Conservation (phyloP, 2,797 vertebrate genomes). For the Poeciliopsis turneri region DNA sequence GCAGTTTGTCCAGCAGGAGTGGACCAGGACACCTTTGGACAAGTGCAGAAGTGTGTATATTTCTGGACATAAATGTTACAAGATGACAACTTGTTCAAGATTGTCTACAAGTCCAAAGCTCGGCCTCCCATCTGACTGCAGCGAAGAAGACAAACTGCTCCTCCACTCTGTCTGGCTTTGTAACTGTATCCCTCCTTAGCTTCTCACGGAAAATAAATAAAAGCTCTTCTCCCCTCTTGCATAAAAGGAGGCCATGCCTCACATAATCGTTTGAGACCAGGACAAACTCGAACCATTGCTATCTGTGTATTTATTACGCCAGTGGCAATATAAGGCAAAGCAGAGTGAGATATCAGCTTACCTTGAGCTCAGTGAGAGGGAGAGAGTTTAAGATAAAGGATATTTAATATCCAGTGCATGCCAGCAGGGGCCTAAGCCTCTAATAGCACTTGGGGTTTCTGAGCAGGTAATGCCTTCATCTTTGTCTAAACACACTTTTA, state of each 20-base stretch:
- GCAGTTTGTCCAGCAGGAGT: not conserved
- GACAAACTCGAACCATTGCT: conserved; percentile 85
- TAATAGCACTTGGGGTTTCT: conserved; percentile 85
- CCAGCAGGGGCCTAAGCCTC: conserved; percentile 77
- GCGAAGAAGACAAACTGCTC: conserved; percentile 69
- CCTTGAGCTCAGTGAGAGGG: conserved; percentile 77
- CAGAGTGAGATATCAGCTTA: conserved; percentile 86
- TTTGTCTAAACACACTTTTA: conserved; percentile 88
- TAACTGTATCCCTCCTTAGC: conserved; percentile 76
- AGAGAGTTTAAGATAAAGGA: conserved; percentile 87
- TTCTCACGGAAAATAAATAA: conserved; percentile 74
- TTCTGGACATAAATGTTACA: conserved; percentile 2
- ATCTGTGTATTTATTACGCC: conserved; percentile 87
- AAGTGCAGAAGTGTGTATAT: not conserved
- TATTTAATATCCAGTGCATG: conserved; percentile 89
- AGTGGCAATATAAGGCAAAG: conserved; percentile 84
- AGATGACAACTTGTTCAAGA: not conserved
- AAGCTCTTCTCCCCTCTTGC: conserved; percentile 66
- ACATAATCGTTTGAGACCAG: conserved; percentile 81
- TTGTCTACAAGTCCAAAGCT: conserved; percentile 19
- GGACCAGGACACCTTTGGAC: not conserved
- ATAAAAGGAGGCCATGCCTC: conserved; percentile 73
- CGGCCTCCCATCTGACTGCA: conserved; percentile 44
- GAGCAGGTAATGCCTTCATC: conserved; percentile 85
- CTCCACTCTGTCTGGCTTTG: conserved; percentile 65